Percentiles rank a stretch among this genome's conserved stretches.
Conservation (phyloP, 2,888 invertebrate genomes). For the Tubulanus polymorphus region DNA sequence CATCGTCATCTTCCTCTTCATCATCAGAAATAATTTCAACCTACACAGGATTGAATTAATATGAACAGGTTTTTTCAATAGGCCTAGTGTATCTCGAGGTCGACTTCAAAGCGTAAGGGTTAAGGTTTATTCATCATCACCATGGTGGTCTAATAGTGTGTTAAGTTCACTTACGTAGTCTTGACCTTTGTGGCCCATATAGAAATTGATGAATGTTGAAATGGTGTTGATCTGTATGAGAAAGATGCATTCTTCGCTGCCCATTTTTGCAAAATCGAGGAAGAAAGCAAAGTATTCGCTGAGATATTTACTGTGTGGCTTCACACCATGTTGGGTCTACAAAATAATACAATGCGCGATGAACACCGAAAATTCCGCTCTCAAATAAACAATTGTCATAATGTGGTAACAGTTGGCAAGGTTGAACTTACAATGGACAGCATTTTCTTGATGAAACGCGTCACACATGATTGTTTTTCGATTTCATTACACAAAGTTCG, state of each 20-base stretch:
- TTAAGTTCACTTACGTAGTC: conserved; percentile 49
- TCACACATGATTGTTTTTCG: conserved; percentile 66
- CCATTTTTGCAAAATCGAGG: conserved; percentile 92
- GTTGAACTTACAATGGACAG: conserved; percentile 68
- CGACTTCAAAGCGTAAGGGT: background rate
- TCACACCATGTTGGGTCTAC: conserved; percentile 75
- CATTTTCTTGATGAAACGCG: conserved; percentile 84
- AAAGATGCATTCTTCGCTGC: conserved; percentile 87
- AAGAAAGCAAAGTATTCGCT: conserved; percentile 90
- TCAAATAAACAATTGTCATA: no score
- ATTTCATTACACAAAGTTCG: conserved; percentile 32
- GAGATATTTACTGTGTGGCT: conserved; percentile 61
- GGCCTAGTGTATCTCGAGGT: background rate
- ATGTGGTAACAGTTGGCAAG: background rate
- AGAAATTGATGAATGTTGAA: conserved; percentile 85
- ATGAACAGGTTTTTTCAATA: background rate
- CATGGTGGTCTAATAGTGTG: no score
- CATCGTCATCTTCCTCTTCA: conserved; percentile 66
- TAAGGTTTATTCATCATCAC: no score
- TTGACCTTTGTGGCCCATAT: conserved; percentile 62
- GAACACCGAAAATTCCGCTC: no score
- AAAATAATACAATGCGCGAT: no score
- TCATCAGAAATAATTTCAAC: conserved; percentile 68
- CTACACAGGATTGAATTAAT: no score
- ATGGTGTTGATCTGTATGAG: conserved; percentile 82